Percentiles rank a stretch among this genome's conserved stretches.
These are phyloP conservation scores for Vespertilio murinus DNA, from an alignment of 2,797 vertebrate genomes.

Conservation along the genomic window DNA sequence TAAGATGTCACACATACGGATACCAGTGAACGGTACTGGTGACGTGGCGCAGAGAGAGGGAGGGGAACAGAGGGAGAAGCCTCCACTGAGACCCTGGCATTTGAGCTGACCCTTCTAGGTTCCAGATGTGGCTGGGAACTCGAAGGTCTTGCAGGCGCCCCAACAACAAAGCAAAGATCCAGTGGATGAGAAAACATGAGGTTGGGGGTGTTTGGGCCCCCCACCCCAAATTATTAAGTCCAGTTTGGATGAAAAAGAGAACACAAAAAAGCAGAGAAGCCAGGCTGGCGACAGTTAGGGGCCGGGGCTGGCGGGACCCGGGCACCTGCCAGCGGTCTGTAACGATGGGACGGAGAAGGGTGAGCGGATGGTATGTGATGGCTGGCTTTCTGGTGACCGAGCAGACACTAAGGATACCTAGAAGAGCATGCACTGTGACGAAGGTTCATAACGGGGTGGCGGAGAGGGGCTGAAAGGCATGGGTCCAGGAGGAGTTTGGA, in stretches of 20 bases:
- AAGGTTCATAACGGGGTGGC: not conserved
- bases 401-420: not conserved
- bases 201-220: not conserved
- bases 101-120: not conserved
- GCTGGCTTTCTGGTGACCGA: not conserved
- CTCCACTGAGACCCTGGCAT: fast-evolving
- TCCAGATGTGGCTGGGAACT: not conserved
- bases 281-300: not conserved
- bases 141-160: not conserved
- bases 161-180: not conserved
- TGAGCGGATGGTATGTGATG: not conserved
- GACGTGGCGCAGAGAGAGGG: not conserved
- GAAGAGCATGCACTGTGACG: not conserved
- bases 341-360: not conserved
- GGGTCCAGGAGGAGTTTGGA: not conserved
- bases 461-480: not conserved
- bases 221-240: not conserved
- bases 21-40: not conserved
- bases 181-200: not conserved
- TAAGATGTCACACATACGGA: not conserved
- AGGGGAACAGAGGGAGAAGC: not conserved
- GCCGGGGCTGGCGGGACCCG: not conserved
- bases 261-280: not conserved
- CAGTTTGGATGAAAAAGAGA: not conserved
- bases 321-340: not conserved